Evolutionary conservation across 2,113 vertebrate species (phyloP), one percentile per base, ranked within the genome.

Genomic region (Microtus richardsoni): DNA sequence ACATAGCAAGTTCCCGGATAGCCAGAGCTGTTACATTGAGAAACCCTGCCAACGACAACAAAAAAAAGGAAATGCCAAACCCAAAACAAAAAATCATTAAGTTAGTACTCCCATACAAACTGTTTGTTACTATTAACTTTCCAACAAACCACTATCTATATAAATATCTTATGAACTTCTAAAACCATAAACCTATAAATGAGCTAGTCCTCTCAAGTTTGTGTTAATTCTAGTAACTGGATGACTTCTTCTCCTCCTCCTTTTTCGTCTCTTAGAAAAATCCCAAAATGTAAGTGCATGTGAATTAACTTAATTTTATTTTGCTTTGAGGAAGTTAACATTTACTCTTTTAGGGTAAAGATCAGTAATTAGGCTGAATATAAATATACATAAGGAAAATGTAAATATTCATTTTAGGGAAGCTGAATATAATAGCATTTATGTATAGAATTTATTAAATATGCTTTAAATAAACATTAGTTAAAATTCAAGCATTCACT

Each of bases 221-320:
- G 24, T 47, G 64, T 36, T 92, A 70, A 96, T 93, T 95, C n/a
- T 92, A 84, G 84, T 95, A 95, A 97, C 92, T 80, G 83, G 22
- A 33, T 14, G 22, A 26, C 21, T 44, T 75, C 22, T 41, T 5
- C 13, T 74, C 7, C 68, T 71, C 3, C 70, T n/a, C 7, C 7
- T 71, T 36, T 21, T n/a, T 77, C 26, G 58, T 78, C 64, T 11
- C 44, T 88, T 68, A 41, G 85, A 28, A 94, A 96, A 97, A 95
- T 92, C 44, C 33, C 95, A 78, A 94, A 82, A 22, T 73, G 92
- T 80, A 85, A 88, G 60, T 88, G 17, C 5, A 85, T 22, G 89
- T 60, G 6, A 92, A 96, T 80, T 80, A 91, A 24, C 26, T 94
- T 71, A 70, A 78, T 93, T 74, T 93, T 82, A 26, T 75, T 78